Evolutionary conservation across 2,888 invertebrate species (phyloP).

Genomic region (Amiota minor): DNA sequence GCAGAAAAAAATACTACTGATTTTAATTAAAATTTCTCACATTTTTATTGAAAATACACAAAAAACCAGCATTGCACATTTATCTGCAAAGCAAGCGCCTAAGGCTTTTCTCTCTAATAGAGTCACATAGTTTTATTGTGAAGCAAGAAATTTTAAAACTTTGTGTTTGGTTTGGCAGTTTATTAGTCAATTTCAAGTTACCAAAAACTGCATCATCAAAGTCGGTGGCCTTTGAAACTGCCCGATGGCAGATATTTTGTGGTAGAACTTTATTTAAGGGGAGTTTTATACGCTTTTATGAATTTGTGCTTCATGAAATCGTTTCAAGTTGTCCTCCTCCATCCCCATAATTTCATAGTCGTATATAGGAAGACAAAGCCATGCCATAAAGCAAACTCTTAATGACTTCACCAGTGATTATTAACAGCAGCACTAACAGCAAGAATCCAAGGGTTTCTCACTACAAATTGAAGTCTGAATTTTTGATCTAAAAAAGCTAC

Average conservation of each 20-base stretch:
- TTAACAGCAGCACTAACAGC: constrained; percentile 8
- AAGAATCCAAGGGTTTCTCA: neutral
- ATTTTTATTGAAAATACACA: no score
- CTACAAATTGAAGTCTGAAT: neutral
- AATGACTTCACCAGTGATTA: constrained; percentile 26
- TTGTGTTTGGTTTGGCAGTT: neutral
- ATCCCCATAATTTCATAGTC: neutral
- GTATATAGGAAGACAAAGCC: neutral
- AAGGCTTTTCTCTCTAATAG: no score
- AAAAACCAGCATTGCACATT: no score
- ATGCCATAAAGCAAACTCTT: constrained; percentile 23
- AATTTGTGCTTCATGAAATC: constrained; percentile 9
- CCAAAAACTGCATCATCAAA: neutral
- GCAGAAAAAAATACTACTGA: no score
- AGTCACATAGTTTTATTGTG: no score
- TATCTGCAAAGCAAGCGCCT: no score
- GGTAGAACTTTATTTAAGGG: neutral
- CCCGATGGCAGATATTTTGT: constrained; percentile 7
- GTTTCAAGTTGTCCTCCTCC: constrained; percentile 5
- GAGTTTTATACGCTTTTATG: constrained; percentile 7
- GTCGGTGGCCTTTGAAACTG: neutral
- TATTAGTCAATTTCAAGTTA: constrained; percentile 22
- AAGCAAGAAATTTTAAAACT: no score
- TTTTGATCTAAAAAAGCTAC: constrained; percentile 13
- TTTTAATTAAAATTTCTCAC: no score